Evolutionary conservation across 2,113 vertebrate species (phyloP).

Genomic region (Antechinus flavipes): DNA sequence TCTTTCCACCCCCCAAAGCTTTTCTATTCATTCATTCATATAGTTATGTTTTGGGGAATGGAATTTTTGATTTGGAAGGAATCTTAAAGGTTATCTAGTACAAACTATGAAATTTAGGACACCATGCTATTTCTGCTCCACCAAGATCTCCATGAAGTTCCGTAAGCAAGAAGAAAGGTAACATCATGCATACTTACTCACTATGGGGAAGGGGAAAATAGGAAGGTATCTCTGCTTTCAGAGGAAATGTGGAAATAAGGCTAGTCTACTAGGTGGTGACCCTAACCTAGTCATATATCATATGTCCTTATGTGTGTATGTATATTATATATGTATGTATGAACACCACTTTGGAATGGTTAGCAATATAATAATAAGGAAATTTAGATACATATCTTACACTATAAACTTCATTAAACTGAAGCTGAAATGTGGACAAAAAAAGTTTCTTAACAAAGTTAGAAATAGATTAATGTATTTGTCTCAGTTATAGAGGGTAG

Average conservation of each 20-base stretch:
- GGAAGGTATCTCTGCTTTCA: neutral
- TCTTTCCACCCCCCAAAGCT: too few species aligned
- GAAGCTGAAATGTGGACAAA: neutral
- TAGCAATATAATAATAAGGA: neutral
- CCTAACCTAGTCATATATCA: too few species aligned
- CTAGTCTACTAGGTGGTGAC: neutral
- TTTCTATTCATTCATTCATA: neutral
- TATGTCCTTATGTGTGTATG: too few species aligned
- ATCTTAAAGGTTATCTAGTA: neutral
- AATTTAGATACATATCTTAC: neutral
- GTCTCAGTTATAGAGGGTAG: neutral
- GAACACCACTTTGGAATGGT: neutral
- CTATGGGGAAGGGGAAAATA: neutral
- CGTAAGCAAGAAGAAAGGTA: neutral
- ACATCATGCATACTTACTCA: neutral
- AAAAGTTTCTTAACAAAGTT: neutral
- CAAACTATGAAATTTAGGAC: neutral
- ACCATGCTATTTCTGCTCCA: neutral
- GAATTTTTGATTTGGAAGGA: neutral
- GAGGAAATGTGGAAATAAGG: neutral
- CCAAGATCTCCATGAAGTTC: neutral
- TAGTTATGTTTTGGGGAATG: neutral
- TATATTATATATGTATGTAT: too few species aligned
- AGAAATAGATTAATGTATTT: neutral
- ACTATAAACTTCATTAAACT: neutral